Base-by-base conservation (phyloP, 2,797 vertebrate genomes). In the Coranthus polyacanthus region DNA sequence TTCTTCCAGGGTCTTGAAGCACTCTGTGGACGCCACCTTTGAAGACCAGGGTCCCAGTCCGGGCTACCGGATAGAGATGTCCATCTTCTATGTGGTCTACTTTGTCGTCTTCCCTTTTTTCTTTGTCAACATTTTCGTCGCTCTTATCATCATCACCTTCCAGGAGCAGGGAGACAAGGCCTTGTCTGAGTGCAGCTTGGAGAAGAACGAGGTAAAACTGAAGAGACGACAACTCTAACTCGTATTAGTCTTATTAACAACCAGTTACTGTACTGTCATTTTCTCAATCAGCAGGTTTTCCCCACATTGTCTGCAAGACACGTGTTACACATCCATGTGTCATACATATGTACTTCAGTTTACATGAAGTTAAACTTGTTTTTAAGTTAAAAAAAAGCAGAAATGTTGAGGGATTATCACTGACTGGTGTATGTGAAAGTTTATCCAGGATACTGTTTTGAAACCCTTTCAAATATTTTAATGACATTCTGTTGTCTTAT, bases 71-170 rank as follows among this genome's bases (percentile, higher is more conserved):
- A 99, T 99, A 90, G 98, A 99, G 89, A 96, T 98, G 92, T 96
- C 97, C 72, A 97, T 99, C 87, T 99, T 98, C 93, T 99, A 99
- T 0, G 97, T 99, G 76, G 97, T 98, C 72, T 99, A 98, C 90
- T 99, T 99, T 70, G 96, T 99, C 43, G 98, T 99, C 81, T 99
- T 99, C 87, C 98, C 98, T 63, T 99, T 99, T 91, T 99, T 99
- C 94, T 99, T 99, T 21, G 98, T 99, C 86, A 99, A 98, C 92
- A 99, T 99, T 91, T 99, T 99, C 7, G 98, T 99, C 54, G 98
- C 98, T 56, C 92, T 99, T 80, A 99, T 99, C 86, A 99, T 99
- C 90, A 99, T 99, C 91, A 99, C 97, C 49, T 99, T 99, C 90
- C 97, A 99, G 90, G 97, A 99, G 84, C 97, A 99, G 87, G 97